A percentile compares a stretch with the other conserved stretches of the same genome.
Evolutionary conservation across 2,113 vertebrate species (phyloP).

Genomic region (Chaetodon auriga): DNA sequence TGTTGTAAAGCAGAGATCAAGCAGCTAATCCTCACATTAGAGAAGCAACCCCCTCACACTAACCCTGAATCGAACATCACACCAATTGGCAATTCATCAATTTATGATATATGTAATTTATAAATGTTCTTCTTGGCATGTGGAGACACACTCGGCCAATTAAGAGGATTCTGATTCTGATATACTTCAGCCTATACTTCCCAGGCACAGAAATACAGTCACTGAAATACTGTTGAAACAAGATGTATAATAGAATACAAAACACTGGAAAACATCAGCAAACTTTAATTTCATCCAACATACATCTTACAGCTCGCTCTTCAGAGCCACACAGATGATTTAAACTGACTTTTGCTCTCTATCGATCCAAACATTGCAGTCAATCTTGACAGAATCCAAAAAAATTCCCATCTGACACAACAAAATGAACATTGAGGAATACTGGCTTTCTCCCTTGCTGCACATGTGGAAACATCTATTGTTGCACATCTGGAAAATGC

Average conservation of each 20-base stretch:
- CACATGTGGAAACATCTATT: conserved; percentile 84
- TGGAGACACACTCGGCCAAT: neutral
- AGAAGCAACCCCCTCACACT: neutral
- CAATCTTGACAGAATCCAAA: conserved; percentile 20
- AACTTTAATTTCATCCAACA: neutral
- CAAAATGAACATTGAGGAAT: conserved; percentile 46
- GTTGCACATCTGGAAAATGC: conserved; percentile 83
- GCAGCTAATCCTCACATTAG: neutral
- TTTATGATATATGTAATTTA: no score
- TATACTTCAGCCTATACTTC: neutral
- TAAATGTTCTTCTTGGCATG: neutral
- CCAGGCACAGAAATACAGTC: neutral
- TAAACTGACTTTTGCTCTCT: conserved; percentile 4
- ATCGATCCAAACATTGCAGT: conserved; percentile 7
- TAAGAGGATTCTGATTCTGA: neutral
- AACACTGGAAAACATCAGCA: neutral
- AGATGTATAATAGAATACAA: neutral
- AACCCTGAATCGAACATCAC: no score
- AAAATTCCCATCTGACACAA: conserved; percentile 21
- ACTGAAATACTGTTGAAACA: neutral
- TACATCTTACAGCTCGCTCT: neutral
- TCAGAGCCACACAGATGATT: neutral
- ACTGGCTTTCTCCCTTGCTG: conserved; percentile 44
- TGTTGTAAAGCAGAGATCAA: neutral
- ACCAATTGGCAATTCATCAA: no score